Conservation (phyloP, 2,797 vertebrate species). For the Coregonus suidteri region DNA sequence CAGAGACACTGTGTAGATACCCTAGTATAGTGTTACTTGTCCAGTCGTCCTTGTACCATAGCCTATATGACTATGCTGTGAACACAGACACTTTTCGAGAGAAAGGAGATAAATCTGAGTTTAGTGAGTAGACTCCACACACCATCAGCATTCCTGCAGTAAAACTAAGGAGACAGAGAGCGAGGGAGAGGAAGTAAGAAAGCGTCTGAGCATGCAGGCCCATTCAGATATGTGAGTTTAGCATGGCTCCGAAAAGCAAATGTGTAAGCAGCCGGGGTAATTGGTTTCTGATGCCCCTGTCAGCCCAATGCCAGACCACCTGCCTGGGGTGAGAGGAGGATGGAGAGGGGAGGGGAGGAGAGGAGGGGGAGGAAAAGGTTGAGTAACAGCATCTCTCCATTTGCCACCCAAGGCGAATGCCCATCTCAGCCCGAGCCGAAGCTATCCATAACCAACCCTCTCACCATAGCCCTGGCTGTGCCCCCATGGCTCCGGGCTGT, state of each 20-base stretch:
- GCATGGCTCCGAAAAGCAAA: conserved; percentile 73
- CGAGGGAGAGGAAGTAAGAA: conserved; percentile 32
- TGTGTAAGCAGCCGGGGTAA: conserved; percentile 76
- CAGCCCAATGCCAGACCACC: conserved; percentile 80
- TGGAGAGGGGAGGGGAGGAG: neutral
- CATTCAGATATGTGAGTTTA: conserved; percentile 75
- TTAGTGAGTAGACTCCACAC: too few species aligned
- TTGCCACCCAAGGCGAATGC: conserved; percentile 37
- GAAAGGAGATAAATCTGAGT: too few species aligned
- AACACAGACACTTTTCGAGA: neutral
- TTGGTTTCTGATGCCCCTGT: conserved; percentile 83
- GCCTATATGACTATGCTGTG: neutral
- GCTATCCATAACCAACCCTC: conserved; percentile 22
- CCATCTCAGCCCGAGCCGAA: conserved; percentile 17
- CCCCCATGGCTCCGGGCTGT: conserved; percentile 14
- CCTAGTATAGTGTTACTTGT: too few species aligned
- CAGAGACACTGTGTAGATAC: too few species aligned
- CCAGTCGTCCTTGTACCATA: neutral
- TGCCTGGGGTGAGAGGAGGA: conserved; percentile 52
- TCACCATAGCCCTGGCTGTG: neutral
- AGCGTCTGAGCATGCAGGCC: conserved; percentile 58
- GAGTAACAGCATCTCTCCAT: conserved; percentile 49
- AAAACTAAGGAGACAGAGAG: neutral
- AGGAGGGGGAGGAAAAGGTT: neutral
- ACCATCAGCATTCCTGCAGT: too few species aligned